Base-by-base conservation (phyloP, 53 echinoderm and acorn worm species). In the Echinarachnius parma region DNA sequence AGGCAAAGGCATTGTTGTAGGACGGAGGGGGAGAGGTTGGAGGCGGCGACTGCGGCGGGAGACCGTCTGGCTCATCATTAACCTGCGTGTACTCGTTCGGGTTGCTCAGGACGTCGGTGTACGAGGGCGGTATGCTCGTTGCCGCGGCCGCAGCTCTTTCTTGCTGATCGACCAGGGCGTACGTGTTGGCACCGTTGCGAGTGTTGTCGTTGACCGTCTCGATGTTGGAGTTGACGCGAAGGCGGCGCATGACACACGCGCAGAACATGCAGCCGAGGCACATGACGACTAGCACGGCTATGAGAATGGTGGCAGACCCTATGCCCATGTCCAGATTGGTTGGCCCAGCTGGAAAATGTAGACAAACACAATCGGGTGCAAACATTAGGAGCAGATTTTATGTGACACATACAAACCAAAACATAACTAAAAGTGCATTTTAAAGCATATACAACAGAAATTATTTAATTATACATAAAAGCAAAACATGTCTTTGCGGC, bases 211-310 rank as follows among this genome's bases (percentile, higher is more conserved):
- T 53, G 34, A 53, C 13, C 34, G 33, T 69, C 18, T 56, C 57
- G 2, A 39, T 18, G 58, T 39, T 57, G 3, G 74, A 35, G 57
- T 57, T 72, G 58, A 55, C 74, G 8, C 74, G 74, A 3, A 72
- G 25, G 9, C 74, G 74, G 22, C 74, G 34, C 74, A 72, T 55
- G 57, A 72, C 26, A 29, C 74, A 72, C 4, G 74, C 74, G 28
- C 74, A 72, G 57, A 72, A 56, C 74, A 72, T 72, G 35, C 74
- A 72, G 26, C 74, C 74, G 5, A 72, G 56, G 34, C 74, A 72
- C 57, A 72, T 57, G 42, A 72, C 74, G 2, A 72, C 57, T 9
- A 72, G 57, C 15, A 72, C 39, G 16, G 55, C 46, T 27, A 72
- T 72, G 1, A 72, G 56, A 19, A 72, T 57, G 28, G 55, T 57